Conservation (phyloP, 2,888 invertebrate species). For the Synergus itoensis region DNA sequence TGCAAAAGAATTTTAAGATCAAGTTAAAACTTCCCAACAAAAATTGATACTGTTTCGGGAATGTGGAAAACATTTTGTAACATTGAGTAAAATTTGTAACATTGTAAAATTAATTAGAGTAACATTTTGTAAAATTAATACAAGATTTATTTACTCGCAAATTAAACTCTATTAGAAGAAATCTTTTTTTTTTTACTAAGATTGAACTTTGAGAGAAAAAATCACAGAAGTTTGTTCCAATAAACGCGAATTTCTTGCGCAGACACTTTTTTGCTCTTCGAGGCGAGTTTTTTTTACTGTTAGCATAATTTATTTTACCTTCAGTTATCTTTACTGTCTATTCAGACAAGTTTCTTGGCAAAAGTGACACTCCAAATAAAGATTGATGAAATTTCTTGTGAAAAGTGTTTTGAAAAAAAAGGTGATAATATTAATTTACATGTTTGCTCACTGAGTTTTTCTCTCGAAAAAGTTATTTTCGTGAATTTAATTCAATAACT, state of each 20-base stretch:
- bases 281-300: not conserved
- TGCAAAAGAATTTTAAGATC: slow-evolving; percentile 44
- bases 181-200: not conserved
- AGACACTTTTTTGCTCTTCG: not conserved
- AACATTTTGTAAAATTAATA: too few relatives aligned
- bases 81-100: too few relatives aligned
- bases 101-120: too few relatives aligned
- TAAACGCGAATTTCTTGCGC: not conserved
- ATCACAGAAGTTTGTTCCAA: slow-evolving; percentile 14
- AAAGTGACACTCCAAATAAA: slow-evolving; percentile 2
- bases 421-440: not conserved
- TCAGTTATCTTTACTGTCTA: not conserved
- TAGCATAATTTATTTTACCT: not conserved
- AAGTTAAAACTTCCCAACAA: not conserved
- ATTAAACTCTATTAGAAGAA: not conserved
- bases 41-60: not conserved
- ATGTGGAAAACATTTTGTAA: too few relatives aligned
- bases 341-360: not conserved
- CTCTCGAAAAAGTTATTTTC: too few relatives aligned
- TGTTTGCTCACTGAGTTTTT: too few relatives aligned
- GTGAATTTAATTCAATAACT: too few relatives aligned
- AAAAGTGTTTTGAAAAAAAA: not conserved
- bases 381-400: not conserved
- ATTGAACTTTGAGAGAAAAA: slow-evolving; percentile 5
- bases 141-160: not conserved